phyloP scores from a whole-genome alignment of 2,797 vertebrate species.

The Nannoperca australis region DNA sequence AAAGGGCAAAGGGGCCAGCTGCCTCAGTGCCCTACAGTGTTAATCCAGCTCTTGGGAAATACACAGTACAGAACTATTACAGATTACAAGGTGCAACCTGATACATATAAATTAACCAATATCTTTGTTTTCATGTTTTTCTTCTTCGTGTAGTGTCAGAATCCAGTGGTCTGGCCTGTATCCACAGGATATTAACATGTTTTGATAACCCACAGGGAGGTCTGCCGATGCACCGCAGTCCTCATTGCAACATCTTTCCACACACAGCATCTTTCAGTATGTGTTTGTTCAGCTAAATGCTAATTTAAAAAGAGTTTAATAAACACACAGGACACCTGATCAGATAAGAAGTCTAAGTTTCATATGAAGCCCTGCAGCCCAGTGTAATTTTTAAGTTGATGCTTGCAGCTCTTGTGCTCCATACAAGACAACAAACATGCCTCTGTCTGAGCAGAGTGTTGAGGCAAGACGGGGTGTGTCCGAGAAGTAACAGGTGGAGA shows the following conservation, averaged over 20 bases:
- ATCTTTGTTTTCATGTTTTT: neutral
- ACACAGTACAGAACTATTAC: neutral
- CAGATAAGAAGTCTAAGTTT: neutral
- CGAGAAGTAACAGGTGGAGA: neutral
- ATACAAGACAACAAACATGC: constrained; percentile 4
- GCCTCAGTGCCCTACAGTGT: neutral
- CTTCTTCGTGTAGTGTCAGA: neutral
- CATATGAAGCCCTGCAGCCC: neutral
- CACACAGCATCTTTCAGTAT: neutral
- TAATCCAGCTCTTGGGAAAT: neutral
- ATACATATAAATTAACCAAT: neutral
- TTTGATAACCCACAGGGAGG: constrained; percentile 7
- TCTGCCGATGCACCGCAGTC: neutral
- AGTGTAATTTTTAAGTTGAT: neutral
- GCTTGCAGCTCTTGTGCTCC: neutral
- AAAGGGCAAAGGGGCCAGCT: neutral
- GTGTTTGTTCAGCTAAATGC: neutral
- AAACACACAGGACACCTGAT: neutral
- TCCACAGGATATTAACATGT: constrained; percentile 1
- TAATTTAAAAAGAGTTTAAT: constrained; percentile 5
- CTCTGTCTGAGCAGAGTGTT: neutral
- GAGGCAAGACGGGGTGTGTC: constrained; percentile 19
- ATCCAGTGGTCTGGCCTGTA: neutral
- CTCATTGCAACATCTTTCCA: neutral
- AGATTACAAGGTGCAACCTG: neutral